Evolutionary conservation across 1,140 invertebrate species (phyloP), one percentile per base, ranked within the genome.

Genomic region (Drosophila baimaii): DNA sequence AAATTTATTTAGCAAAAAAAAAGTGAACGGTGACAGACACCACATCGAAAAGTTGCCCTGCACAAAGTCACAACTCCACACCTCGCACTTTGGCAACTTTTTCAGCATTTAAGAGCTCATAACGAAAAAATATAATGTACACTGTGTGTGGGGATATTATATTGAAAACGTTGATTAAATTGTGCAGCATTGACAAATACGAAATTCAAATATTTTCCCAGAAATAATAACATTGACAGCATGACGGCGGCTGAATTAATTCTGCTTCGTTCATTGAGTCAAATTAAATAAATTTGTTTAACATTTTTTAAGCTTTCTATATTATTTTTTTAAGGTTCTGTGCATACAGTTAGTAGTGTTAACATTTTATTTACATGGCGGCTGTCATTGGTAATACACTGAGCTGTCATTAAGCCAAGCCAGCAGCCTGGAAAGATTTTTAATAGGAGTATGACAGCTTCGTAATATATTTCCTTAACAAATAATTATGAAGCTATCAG

Each of bases 31-130:
- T n/a, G n/a, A n/a, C n/a, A n/a, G n/a, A n/a, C n/a, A n/a, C n/a
- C n/a, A n/a, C n/a, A n/a, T n/a, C n/a, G n/a, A n/a, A n/a, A n/a
- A n/a, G n/a, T n/a, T n/a, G n/a, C n/a, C n/a, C n/a, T n/a, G n/a
- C n/a, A n/a, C n/a, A n/a, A n/a, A n/a, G 56, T 70, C 37, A n/a
- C n/a, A 41, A 10, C 47, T 43, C 21, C 29, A 17, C 43, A 27
- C 46, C 51, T 23, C 27, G 25, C 23, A 15, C 29, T 29, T 13
- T 23, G 27, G 9, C 44, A 78, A 79, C 62, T 58, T 77, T 83
- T 76, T 77, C 70, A 61, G 56, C 71, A 72, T 79, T 68, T 68
- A 64, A 79, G 79, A 79, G 70, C 74, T 76, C 65, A 62, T 69
- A 81, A 71, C 52, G 51, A 44, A 62, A 81, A 57, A 78, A 61